Evolutionary conservation across 2,797 vertebrate species (phyloP), one percentile per base, ranked within the genome.

Genomic region (Botia kubotai): DNA sequence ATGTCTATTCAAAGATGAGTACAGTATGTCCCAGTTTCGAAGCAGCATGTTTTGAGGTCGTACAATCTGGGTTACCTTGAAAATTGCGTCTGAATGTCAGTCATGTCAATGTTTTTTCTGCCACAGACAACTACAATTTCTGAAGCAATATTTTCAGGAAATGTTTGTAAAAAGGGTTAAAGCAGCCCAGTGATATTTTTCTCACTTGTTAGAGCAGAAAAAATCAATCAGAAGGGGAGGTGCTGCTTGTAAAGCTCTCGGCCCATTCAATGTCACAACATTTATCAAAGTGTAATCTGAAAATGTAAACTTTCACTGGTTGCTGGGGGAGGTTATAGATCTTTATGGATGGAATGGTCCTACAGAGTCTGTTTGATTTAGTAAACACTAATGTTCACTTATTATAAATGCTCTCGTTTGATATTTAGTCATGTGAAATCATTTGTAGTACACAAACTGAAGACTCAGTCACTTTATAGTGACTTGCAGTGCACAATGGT

Each of bases 301-400:
- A 69, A 57, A 63, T 43, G 33, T 50, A 53, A 84, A 86, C 19
- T 53, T 83, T 36, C 73, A 14, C 53, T 43, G 60, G 29, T 36
- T 69, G 69, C 39, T 19, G 8, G 3, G 23, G 74, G 67, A 69
- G 48, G 55, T 72, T 36, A 82, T 74, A 74, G 39, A 74, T 82
- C 65, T 71, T 65, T 65, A 14, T 43, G 26, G 23, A 48, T 67
- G 58, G 23, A 36, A 39, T 4, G 11, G 16, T 14, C 19, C 19
- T 62, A 10, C 8, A 43, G 8, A 79, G 46, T 13, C 68, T 72
- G 52, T 72, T 26, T 39, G 58, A 65, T 53, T 39, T n/a, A 52
- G 57, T 36, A 43, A 65, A 79, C 53, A 58, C 10, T 72, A 70
- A 62, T 50, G 39, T 55, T 67, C 23, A 19, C 76, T 48, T 46